Conservation (phyloP, 2,888 invertebrate genomes). For the Agrochola circellaris region DNA sequence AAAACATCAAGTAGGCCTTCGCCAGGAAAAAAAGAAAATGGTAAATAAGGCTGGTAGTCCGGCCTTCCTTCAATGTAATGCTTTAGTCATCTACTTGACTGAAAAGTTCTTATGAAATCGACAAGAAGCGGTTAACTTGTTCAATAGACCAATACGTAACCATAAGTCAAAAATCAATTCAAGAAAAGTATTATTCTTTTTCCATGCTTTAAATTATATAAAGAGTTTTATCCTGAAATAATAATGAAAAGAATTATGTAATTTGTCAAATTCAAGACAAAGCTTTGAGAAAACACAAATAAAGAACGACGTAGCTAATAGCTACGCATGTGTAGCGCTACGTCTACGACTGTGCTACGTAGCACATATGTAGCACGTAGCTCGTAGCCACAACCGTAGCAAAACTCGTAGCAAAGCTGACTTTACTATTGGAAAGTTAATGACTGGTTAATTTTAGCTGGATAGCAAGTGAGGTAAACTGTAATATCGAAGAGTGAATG, state of each 20-base stretch:
- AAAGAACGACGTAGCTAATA: constrained; percentile 34
- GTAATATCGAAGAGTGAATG: constrained; percentile 48
- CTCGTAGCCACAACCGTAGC: constrained; percentile 58
- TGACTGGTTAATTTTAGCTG: constrained; percentile 10
- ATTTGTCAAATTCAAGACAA: constrained; percentile 17
- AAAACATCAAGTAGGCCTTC: not conserved
- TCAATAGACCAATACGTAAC: constrained; percentile 37
- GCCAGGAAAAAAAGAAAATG: not conserved
- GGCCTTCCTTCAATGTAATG: constrained; percentile 4
- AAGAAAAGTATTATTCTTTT: not conserved
- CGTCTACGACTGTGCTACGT: constrained; percentile 57
- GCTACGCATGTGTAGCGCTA: constrained; percentile 49
- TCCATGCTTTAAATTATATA: not conserved
- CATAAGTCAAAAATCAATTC: not conserved
- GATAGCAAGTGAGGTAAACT: constrained; percentile 12
- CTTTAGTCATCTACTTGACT: not conserved
- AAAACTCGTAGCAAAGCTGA: constrained; percentile 33
- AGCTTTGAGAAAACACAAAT: constrained; percentile 15
- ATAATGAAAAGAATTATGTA: not conserved
- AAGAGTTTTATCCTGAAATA: not conserved
- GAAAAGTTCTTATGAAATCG: not conserved
- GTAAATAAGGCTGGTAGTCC: not conserved
- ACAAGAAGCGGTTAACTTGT: not conserved
- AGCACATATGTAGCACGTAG: constrained; percentile 43
- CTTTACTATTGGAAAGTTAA: constrained; percentile 18